phyloP scores from a whole-genome alignment of 2,797 vertebrate species.

The Mus minutoides region DNA sequence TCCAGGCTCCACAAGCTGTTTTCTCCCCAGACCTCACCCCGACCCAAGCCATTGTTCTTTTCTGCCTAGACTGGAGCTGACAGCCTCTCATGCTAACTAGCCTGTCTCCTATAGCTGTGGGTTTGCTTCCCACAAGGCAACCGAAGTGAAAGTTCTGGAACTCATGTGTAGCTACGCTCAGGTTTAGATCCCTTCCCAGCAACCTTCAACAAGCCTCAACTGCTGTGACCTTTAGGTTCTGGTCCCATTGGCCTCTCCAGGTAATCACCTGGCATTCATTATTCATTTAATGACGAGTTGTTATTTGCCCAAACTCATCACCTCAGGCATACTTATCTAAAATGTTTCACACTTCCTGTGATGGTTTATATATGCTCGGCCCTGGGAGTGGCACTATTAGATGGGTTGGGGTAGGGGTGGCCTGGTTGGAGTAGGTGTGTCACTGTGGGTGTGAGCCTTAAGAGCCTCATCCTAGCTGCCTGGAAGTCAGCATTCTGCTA shows the following conservation, averaged over 20 bases:
- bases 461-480: too few relatives aligned
- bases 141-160: background rate
- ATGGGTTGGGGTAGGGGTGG: too few relatives aligned
- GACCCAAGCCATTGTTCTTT: background rate
- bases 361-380: too few relatives aligned
- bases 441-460: too few relatives aligned
- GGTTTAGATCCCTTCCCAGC: background rate
- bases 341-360: background rate
- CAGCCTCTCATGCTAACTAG: constrained; percentile 44
- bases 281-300: background rate
- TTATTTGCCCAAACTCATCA: background rate
- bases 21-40: background rate
- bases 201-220: background rate
- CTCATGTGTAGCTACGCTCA: background rate
- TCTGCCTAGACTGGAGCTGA: background rate
- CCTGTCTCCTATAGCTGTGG: background rate
- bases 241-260: background rate
- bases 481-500: too few relatives aligned
- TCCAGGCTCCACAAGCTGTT: background rate
- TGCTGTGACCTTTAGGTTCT: background rate
- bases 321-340: background rate
- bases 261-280: background rate
- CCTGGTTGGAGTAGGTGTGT: too few relatives aligned
- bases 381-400: too few relatives aligned
- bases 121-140: background rate